Evolutionary conservation across 2,888 invertebrate species (phyloP).

Genomic region (Taphrorychus bicolor): DNA sequence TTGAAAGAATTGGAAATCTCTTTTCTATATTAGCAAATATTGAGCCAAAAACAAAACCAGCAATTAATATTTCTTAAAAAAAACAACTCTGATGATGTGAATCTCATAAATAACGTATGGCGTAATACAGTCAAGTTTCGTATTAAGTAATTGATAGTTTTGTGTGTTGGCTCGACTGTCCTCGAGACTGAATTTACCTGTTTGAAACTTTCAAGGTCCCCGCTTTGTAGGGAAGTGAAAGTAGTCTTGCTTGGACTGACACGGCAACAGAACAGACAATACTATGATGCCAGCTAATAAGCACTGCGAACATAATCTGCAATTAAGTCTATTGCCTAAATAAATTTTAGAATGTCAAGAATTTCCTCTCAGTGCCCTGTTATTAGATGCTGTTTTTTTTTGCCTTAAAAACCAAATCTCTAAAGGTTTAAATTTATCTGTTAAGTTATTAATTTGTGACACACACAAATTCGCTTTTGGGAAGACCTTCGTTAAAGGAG

Average conservation of each 20-base stretch:
- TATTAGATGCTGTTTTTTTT: neutral
- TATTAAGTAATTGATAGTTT: slow-evolving; percentile 58
- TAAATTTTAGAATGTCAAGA: too few species aligned
- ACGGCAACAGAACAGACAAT: slow-evolving; percentile 52
- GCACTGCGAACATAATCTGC: slow-evolving; percentile 37
- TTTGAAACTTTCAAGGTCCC: slow-evolving; percentile 62
- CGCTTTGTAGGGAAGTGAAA: slow-evolving; percentile 63
- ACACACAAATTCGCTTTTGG: neutral
- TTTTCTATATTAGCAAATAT: neutral
- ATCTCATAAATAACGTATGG: slow-evolving; percentile 58
- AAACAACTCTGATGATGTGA: slow-evolving; percentile 48
- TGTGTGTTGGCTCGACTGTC: slow-evolving; percentile 59
- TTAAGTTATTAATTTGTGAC: neutral
- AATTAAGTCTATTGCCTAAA: slow-evolving; percentile 37
- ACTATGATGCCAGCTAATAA: slow-evolving; percentile 36
- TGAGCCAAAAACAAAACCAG: neutral
- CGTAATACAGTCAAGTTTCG: slow-evolving; percentile 54
- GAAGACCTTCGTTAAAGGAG: neutral
- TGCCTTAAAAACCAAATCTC: too few species aligned
- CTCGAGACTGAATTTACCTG: slow-evolving; percentile 63
- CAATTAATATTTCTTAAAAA: slow-evolving; percentile 14
- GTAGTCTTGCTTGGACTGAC: slow-evolving; percentile 60
- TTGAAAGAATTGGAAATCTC: too few species aligned
- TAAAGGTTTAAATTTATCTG: too few species aligned
- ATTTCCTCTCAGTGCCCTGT: too few species aligned